Base-by-base conservation (phyloP, 2,888 invertebrate genomes). In the Rhynchonema sp. region DNA sequence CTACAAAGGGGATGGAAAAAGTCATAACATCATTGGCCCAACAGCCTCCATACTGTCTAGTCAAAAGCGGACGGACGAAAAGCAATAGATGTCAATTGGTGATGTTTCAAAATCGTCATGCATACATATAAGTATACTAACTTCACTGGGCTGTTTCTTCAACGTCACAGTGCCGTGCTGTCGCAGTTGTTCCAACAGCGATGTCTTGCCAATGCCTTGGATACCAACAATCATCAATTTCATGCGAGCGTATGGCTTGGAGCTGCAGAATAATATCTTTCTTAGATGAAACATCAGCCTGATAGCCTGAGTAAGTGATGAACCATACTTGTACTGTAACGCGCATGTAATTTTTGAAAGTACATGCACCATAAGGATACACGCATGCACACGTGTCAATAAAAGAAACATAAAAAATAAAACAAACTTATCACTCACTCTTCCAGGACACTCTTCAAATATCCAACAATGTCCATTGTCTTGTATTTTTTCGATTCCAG, bases 231-330 rank as follows among this genome's bases (percentile, higher is more conserved):
- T 62, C 76, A 79, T 75, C 25, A 98, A 79, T 74, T 94, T 92
- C 86, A 98, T 86, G 60, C 90, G 80, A 1, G 90, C 85, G 74
- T 96, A 96, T 0, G 87, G 86, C 67, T 85, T 83, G 0, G 96
- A 92, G 75, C 78, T 79, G 64, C 59, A 68, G 13, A 23, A n/a
- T 9, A 27, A 17, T 38, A 6, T 17, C 6, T 6, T 38, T 38
- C 17, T 38, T 38, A 38, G 17, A 17, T 6, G 17, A 17, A 6
- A 38, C 9, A 38, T 38, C 9, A 38, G 38, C 17, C 17, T 38
- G 38, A 13, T 17, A 38, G 6, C 9, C 6, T 38, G 38, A 38
- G n/a, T n/a, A n/a, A n/a, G n/a, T n/a, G n/a, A n/a, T n/a, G n/a
- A n/a, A n/a, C n/a, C n/a, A n/a, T n/a, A n/a, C n/a, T n/a, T n/a